Base-by-base conservation (phyloP, 1,140 invertebrate species). In the Holotrichia oblita region DNA sequence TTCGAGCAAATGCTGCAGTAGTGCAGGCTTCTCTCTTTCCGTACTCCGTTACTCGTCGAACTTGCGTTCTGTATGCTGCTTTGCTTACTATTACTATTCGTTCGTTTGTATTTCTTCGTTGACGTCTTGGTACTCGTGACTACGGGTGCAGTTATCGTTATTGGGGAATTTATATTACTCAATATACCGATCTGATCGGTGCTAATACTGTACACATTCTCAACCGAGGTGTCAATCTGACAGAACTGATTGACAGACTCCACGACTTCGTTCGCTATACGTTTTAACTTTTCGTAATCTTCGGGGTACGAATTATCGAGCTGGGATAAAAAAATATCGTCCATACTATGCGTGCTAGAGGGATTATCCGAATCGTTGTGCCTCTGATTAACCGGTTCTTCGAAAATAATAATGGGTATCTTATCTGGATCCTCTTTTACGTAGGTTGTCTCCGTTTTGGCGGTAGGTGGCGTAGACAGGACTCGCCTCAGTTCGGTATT, bases 1-100 rank as follows among this genome's bases (percentile, higher is more conserved):
- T 97, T 97, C 79, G 93, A 95, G 87, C 96, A 97, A 79, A 97
- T 96, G 82, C 93, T 95, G 86, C 96, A 97, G 84, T 97, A 96
- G 86, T 97, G 95, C 6, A 97, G 87, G 0, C 94, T 95, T 40
- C 96, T 89, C 85, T 97, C 95, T 84, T 96, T 96, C 0, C 94
- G 88, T 7, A 91, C 90, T 9, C 89, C 89, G 83, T 90, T 91
- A 22, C 88, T 90, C 14, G 89, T 90, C 0, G 91, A 85, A 0
- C 85, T 86, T 9, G 85, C 85, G 82, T 87, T 78, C 84, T 89
- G 41, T 78, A 84, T 81, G 83, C 87, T 79, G 84, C 85, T 72
- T 83, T 82, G 76, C 61, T 85, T 86, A 42, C 77, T 83, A 34
- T 83, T 81, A 76, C 84, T 85, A 77, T 84, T 89, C 77, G 86